Evolutionary conservation across 2,113 vertebrate species (phyloP), one percentile per base, ranked within the genome.

Genomic region (Azemiops feae): DNA sequence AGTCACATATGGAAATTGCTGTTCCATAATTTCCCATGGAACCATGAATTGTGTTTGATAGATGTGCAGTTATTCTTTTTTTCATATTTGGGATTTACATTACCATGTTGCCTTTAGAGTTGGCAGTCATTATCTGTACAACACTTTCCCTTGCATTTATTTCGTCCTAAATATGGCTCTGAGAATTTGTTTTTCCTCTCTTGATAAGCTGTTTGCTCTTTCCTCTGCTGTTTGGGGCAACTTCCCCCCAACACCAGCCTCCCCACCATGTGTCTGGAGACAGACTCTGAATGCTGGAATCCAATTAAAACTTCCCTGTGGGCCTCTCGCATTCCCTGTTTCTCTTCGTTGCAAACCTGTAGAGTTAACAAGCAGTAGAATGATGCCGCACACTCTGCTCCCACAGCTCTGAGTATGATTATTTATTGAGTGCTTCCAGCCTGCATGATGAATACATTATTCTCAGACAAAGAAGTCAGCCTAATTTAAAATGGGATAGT

Each of bases 251-350:
- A n/a, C 60, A 16, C 47, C 34, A 39, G 16, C 69, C n/a, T 39
- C 53, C 47, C n/a, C 43, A 3, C 85, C 93, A 58, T 85, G 43
- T 93, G 93, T 95, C 4, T 93, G 60, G 91, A 91, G 92, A 89
- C 43, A 89, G 90, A 90, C 93, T 96, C 95, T 86, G 94, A 94
- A 93, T 94, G 95, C 85, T 94, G 89, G 60, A 94, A 96, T 96
- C 85, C 39, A 96, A 92, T 96, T 95, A 93, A 50, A 87, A 16
- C 88, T 39, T 95, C 93, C 58, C 93, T 0, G 0, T 81, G 88
- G 93, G 14, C n/a, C 60, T 92, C 92, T 91, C 89, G 90, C 7
- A 85, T 95, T 94, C 94, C 12, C 22, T 52, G n/a, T 95, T 95
- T 39, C 86, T 93, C 47, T 90, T 86, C 90, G 92, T 93, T 95